Percentiles rank a stretch among this genome's conserved stretches.
Evolutionary conservation across 2,888 invertebrate genomes (phyloP).

Genomic region (Ectemnius continuus): DNA sequence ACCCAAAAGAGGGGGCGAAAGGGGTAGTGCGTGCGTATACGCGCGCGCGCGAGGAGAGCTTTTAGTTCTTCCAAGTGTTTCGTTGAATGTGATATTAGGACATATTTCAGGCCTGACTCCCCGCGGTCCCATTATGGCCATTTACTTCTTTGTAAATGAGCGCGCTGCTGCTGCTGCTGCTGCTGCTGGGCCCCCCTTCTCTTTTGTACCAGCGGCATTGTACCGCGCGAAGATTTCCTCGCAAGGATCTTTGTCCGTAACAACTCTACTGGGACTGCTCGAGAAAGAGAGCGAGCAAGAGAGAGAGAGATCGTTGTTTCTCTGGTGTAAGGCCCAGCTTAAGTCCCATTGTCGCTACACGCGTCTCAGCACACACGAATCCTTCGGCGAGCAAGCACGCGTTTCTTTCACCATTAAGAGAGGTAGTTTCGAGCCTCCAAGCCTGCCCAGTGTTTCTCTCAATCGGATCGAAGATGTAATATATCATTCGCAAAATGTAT

Average conservation of each 20-base stretch:
- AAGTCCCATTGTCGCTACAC: too few species aligned
- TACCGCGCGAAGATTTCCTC: constrained; percentile 33
- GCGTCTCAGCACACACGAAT: background rate
- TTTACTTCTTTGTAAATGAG: background rate
- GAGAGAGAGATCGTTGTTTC: too few species aligned
- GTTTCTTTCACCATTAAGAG: background rate
- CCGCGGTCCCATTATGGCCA: background rate
- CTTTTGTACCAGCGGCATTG: constrained; percentile 25
- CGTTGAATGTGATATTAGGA: background rate
- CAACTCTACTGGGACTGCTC: constrained; percentile 41
- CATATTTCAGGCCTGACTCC: background rate
- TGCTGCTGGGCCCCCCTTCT: too few species aligned
- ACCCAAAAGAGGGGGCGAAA: too few species aligned
- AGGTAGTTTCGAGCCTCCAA: background rate
- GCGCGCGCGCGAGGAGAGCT: too few species aligned
- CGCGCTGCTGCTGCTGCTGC: too few species aligned
- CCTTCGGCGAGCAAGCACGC: background rate
- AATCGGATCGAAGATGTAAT: background rate
- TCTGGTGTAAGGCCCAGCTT: constrained; percentile 29
- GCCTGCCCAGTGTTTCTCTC: background rate
- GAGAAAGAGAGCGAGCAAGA: constrained; percentile 52
- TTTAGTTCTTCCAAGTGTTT: too few species aligned
- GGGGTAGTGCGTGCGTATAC: too few species aligned
- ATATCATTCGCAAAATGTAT: too few species aligned
- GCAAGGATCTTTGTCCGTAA: constrained; percentile 50